Evolutionary conservation across 2,113 vertebrate species (phyloP).

Genomic region (Hemiprocne comata): DNA sequence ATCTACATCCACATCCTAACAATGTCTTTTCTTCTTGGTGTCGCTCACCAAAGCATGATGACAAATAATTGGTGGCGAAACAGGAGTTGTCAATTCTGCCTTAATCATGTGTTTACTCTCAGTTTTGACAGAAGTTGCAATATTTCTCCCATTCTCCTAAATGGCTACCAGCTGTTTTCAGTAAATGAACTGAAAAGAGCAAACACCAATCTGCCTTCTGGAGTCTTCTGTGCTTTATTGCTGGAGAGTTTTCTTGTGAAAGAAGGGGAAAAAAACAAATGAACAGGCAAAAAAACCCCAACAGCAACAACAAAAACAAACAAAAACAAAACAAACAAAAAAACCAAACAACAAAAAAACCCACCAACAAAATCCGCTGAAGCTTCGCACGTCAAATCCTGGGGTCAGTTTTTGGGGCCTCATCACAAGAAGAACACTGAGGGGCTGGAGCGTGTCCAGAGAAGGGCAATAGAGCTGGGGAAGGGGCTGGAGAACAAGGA

Average conservation of each 20-base stretch:
- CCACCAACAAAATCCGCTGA: background rate
- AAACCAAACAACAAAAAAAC: background rate
- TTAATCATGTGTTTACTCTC: slow-evolving; percentile 18
- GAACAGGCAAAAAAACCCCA: too few species aligned
- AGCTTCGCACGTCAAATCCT: background rate
- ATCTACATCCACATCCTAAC: background rate
- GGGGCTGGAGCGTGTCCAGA: too few species aligned
- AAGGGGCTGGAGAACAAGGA: too few species aligned
- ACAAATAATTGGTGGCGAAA: slow-evolving; percentile 16
- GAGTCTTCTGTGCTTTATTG: background rate
- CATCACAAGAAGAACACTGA: too few species aligned
- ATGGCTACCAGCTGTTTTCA: slow-evolving; percentile 39
- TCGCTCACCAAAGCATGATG: background rate
- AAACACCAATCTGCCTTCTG: background rate
- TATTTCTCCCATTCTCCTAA: background rate
- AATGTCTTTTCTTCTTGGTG: background rate
- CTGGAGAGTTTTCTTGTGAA: background rate
- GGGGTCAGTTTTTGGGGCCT: too few species aligned
- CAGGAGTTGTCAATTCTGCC: slow-evolving; percentile 33
- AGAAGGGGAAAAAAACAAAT: background rate
- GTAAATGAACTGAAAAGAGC: background rate
- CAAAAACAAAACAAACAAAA: background rate
- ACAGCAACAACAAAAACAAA: too few species aligned
- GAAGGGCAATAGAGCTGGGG: too few species aligned
- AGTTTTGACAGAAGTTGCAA: background rate